A percentile compares a stretch with the other conserved stretches of the same genome.
These are phyloP conservation scores for Pomatostomus ruficeps DNA, from an alignment of 2,113 vertebrate species.

Conservation along the genomic window DNA sequence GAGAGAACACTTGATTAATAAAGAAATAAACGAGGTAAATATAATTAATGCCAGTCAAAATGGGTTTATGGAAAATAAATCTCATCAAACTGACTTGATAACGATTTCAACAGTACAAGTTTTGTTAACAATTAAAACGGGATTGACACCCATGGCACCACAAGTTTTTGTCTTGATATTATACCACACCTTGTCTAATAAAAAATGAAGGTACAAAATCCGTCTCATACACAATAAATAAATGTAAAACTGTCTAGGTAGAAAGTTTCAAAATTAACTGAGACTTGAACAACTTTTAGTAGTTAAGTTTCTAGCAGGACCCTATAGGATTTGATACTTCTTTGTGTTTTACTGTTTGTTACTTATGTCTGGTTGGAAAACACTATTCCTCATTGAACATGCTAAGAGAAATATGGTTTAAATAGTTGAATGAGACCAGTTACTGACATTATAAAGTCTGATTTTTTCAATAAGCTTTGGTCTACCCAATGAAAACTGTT, in stretches of 20 bases:
- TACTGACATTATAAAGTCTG: background rate
- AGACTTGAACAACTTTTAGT: background rate
- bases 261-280: background rate
- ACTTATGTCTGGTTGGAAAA: background rate
- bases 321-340: background rate
- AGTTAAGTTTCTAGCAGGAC: background rate
- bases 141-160: background rate
- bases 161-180: background rate
- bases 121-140: background rate
- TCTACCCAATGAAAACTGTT: background rate
- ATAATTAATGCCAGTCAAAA: constrained; percentile 5
- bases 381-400: background rate
- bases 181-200: background rate
- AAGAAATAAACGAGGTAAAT: background rate
- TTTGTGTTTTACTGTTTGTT: background rate
- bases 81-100: background rate
- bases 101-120: background rate
- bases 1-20: background rate
- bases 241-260: background rate
- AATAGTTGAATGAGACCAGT: background rate
- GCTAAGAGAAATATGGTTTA: background rate
- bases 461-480: background rate
- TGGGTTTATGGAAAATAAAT: background rate
- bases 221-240: background rate
- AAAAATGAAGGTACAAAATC: background rate